Percentiles rank a stretch among this genome's conserved stretches.
Evolutionary conservation across 2,888 invertebrate species (phyloP).

Genomic region (Ectemnius lituratus): DNA sequence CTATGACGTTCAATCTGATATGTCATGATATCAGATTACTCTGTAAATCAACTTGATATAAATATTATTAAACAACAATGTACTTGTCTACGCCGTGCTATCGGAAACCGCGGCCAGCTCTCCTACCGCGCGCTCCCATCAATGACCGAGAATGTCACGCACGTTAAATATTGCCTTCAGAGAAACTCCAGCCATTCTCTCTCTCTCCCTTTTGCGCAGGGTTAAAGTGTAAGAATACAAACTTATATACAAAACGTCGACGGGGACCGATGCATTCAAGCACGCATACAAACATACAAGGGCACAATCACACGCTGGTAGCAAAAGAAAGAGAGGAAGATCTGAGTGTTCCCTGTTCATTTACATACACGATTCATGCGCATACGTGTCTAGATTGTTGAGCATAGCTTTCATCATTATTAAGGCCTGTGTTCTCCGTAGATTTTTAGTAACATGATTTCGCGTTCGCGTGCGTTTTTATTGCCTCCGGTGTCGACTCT

Average conservation of each 20-base stretch:
- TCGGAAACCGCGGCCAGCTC: slow-evolving; percentile 21
- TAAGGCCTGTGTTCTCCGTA: slow-evolving; percentile 37
- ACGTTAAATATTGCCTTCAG: slow-evolving; percentile 46
- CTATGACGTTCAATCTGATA: slow-evolving; percentile 66
- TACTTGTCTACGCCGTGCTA: slow-evolving; percentile 47
- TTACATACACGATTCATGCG: slow-evolving; percentile 34
- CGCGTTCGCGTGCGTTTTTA: slow-evolving; percentile 8
- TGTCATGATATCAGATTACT: slow-evolving; percentile 73
- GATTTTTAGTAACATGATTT: slow-evolving; percentile 33
- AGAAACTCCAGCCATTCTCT: slow-evolving; percentile 21
- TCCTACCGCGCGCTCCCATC: slow-evolving; percentile 12
- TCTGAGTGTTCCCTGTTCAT: slow-evolving; percentile 32
- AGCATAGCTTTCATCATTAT: slow-evolving; percentile 46
- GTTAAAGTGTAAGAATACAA: slow-evolving; percentile 52
- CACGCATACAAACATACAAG: slow-evolving; percentile 45
- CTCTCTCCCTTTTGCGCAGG: slow-evolving; percentile 32
- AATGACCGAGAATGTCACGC: slow-evolving; percentile 26
- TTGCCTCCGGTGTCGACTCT: slow-evolving; percentile 35
- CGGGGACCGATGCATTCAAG: slow-evolving; percentile 43
- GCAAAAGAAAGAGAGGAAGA: slow-evolving; percentile 20
- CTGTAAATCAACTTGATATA: slow-evolving; percentile 47
- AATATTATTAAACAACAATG: slow-evolving; percentile 52
- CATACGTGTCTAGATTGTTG: slow-evolving; percentile 40
- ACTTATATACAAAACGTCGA: slow-evolving; percentile 55
- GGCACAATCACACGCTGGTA: slow-evolving; percentile 28